A percentile compares a stretch with the other conserved stretches of the same genome.
These are phyloP conservation scores for Caenorhabditis virilis DNA, from an alignment of 2,888 invertebrate species.

Conservation along the genomic window DNA sequence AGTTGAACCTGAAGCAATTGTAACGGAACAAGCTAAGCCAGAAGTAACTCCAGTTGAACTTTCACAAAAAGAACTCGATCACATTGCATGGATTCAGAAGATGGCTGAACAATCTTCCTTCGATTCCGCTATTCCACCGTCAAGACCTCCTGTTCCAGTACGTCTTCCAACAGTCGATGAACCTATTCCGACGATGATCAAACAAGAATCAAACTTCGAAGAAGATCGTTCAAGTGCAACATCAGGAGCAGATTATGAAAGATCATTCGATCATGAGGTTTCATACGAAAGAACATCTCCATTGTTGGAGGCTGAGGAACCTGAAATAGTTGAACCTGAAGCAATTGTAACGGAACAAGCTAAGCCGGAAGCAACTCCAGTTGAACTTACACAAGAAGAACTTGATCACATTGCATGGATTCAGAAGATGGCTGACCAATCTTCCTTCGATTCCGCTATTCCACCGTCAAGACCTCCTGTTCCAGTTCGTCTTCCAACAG, in stretches of 20 bases:
- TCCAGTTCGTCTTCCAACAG: neutral
- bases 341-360: too few relatives aligned
- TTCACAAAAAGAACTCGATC: conserved; percentile 38
- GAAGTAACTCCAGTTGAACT: conserved; percentile 10
- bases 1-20: too few relatives aligned
- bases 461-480: neutral
- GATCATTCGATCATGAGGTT: neutral
- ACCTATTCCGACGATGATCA: neutral
- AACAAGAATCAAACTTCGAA: neutral
- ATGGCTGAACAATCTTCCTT: conserved; percentile 26
- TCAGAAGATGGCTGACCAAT: conserved; percentile 35
- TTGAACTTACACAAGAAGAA: conserved; percentile 14
- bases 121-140: neutral
- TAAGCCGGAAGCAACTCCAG: neutral
- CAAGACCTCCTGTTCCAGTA: neutral
- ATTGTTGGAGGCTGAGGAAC: conserved; percentile 1
- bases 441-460: conserved; percentile 1
- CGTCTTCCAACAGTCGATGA: neutral
- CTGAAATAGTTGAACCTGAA: too few relatives aligned
- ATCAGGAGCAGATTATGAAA: neutral
- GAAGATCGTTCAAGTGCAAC: neutral
- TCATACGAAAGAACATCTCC: neutral
- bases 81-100: conserved; percentile 40
- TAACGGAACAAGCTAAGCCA: too few relatives aligned
- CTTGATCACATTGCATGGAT: conserved; percentile 44